These are phyloP conservation scores for Teleogryllus oceanicus DNA, from an alignment of 2,888 invertebrate species.

Conservation along the genomic window DNA sequence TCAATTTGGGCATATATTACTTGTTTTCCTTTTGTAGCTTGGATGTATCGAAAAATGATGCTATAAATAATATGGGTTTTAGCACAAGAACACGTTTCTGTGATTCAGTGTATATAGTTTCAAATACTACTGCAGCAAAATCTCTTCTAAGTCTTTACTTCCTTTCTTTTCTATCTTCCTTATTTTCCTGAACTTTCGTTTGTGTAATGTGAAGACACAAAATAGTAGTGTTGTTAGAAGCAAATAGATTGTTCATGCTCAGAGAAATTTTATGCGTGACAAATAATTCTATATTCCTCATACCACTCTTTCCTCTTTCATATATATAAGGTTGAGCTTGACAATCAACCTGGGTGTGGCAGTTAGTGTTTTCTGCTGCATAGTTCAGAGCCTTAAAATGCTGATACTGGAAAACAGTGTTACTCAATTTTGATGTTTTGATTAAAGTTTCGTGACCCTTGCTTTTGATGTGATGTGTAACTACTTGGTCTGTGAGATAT, in stretches of 20 bases:
- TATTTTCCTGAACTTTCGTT: neutral
- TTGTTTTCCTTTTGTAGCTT: constrained; percentile 18
- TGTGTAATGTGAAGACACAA: neutral
- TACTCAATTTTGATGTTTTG: neutral
- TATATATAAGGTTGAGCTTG: neutral
- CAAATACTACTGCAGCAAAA: constrained; percentile 9
- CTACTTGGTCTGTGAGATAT: constrained; percentile 26
- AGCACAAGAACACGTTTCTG: neutral
- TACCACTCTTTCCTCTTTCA: neutral
- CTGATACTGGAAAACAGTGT: neutral
- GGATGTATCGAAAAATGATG: constrained; percentile 18
- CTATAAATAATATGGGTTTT: constrained; percentile 1
- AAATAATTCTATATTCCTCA: constrained; percentile 1
- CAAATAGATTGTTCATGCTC: neutral
- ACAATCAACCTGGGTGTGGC: neutral
- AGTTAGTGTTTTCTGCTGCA: neutral
- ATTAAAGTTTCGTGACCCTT: constrained; percentile 6
- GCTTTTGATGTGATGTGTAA: neutral
- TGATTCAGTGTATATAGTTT: constrained; percentile 1
- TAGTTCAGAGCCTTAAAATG: neutral
- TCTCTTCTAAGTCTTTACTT: neutral
- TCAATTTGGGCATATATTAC: constrained; percentile 18
- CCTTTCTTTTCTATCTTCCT: neutral
- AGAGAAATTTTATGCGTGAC: neutral
- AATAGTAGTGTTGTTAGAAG: neutral